phyloP scores from a whole-genome alignment of 2,113 vertebrate species.

The Serinus canaria region DNA sequence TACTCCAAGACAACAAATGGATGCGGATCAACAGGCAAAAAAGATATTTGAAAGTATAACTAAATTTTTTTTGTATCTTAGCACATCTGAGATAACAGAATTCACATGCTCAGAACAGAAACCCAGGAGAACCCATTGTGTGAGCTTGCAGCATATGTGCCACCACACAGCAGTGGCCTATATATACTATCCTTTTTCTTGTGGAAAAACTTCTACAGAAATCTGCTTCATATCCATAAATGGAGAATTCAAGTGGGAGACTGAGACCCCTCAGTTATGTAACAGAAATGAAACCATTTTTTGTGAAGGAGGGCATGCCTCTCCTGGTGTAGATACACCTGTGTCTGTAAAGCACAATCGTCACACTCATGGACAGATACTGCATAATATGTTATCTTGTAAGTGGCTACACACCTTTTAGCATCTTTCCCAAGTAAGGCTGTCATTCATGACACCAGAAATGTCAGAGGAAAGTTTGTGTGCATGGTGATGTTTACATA shows the following conservation, averaged over 20 bases:
- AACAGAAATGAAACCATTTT: neutral
- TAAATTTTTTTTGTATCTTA: neutral
- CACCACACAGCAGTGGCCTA: neutral
- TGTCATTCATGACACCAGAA: neutral
- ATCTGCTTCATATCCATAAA: neutral
- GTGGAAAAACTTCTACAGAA: neutral
- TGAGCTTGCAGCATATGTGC: neutral
- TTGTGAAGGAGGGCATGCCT: fast-evolving
- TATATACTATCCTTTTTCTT: too few relatives aligned
- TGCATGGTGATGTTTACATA: neutral
- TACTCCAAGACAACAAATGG: neutral
- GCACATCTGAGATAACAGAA: neutral
- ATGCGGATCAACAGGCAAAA: neutral
- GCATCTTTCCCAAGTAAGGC: fast-evolving
- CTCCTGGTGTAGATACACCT: fast-evolving
- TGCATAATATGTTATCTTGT: fast-evolving
- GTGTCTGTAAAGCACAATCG: neutral
- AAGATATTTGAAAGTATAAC: neutral
- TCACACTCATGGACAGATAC: neutral
- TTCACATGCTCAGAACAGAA: neutral
- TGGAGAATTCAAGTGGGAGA: neutral
- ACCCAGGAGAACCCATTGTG: neutral
- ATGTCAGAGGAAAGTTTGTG: neutral
- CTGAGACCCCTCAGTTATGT: neutral
- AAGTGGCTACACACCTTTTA: fast-evolving